Evolutionary conservation across 23 tunicate genomes (phyloP).

Genomic region (Ascidia mentula): DNA sequence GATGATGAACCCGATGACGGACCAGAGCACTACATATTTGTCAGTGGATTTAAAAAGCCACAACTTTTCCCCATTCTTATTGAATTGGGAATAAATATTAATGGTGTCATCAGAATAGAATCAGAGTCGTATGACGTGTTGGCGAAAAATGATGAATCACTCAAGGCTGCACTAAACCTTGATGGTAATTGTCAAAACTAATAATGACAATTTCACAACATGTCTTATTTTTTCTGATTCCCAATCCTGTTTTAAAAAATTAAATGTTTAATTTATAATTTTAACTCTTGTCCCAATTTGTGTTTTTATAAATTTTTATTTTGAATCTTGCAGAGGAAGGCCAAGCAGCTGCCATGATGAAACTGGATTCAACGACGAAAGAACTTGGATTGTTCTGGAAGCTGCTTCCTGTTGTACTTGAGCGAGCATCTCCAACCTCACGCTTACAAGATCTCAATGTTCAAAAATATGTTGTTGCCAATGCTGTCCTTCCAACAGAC

Average conservation of each 20-base stretch:
- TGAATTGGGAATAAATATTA: slow-evolving; percentile 69
- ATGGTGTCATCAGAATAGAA: slow-evolving; percentile 51
- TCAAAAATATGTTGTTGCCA: slow-evolving; percentile 40
- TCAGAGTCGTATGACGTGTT: slow-evolving; percentile 64
- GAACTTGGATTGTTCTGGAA: slow-evolving; percentile 83
- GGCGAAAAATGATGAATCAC: slow-evolving; percentile 22
- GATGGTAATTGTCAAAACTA: slow-evolving; percentile 1
- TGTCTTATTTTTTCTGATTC: too few species aligned
- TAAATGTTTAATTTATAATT: too few species aligned
- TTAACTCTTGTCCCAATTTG: neutral
- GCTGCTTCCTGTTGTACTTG: slow-evolving; percentile 70
- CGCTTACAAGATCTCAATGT: slow-evolving; percentile 62
- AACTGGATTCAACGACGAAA: slow-evolving; percentile 34
- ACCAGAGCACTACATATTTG: slow-evolving; percentile 83
- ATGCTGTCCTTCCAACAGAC: slow-evolving; percentile 54
- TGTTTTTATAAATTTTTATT: too few species aligned
- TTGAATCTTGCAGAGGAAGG: slow-evolving; percentile 59
- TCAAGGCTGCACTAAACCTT: slow-evolving; percentile 13
- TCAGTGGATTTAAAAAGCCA: slow-evolving; percentile 78
- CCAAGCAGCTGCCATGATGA: slow-evolving; percentile 25
- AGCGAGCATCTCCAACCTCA: slow-evolving; percentile 48
- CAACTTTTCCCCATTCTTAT: slow-evolving; percentile 62
- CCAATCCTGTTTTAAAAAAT: too few species aligned
- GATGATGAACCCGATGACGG: slow-evolving; percentile 97
- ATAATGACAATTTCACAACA: too few species aligned